Evolutionary conservation across 2,888 invertebrate genomes (phyloP).

Genomic region (Lasioglossum zephyrum): DNA sequence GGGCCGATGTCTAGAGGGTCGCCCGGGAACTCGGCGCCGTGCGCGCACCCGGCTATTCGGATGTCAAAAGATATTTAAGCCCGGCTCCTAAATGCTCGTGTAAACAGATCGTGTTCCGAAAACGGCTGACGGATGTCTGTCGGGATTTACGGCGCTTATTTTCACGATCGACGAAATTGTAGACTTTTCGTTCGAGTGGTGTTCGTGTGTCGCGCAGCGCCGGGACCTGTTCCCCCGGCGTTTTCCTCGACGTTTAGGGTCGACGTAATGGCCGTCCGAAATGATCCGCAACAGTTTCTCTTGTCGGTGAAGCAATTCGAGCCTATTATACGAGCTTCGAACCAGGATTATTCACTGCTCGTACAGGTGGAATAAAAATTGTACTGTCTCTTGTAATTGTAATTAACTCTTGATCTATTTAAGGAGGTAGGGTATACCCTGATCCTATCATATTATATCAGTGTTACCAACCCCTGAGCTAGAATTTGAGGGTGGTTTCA

Average conservation of each 20-base stretch:
- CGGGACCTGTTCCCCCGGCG: not conserved
- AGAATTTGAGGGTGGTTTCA: too few relatives aligned
- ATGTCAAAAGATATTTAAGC: conserved; percentile 64
- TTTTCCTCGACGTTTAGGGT: not conserved
- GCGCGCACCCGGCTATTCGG: conserved; percentile 40
- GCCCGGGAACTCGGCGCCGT: conserved; percentile 24
- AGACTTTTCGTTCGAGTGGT: not conserved
- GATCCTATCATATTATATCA: too few relatives aligned
- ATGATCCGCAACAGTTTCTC: not conserved
- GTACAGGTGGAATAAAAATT: not conserved
- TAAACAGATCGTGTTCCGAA: conserved; percentile 63
- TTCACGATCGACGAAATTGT: conserved; percentile 29
- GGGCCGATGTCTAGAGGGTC: conserved; percentile 35
- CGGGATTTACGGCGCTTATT: conserved; percentile 36
- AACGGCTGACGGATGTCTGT: conserved; percentile 42
- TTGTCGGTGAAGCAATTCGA: not conserved
- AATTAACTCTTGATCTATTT: too few relatives aligned
- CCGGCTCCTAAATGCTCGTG: conserved; percentile 53
- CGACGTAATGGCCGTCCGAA: not conserved
- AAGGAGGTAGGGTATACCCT: too few relatives aligned
- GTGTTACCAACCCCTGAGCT: too few relatives aligned
- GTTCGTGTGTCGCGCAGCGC: not conserved
- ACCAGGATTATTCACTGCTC: not conserved
- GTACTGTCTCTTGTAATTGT: too few relatives aligned
- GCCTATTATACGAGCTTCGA: not conserved